These are phyloP conservation scores for Hystrix brachyura DNA, from an alignment of 2,113 vertebrate species.

Conservation along the genomic window DNA sequence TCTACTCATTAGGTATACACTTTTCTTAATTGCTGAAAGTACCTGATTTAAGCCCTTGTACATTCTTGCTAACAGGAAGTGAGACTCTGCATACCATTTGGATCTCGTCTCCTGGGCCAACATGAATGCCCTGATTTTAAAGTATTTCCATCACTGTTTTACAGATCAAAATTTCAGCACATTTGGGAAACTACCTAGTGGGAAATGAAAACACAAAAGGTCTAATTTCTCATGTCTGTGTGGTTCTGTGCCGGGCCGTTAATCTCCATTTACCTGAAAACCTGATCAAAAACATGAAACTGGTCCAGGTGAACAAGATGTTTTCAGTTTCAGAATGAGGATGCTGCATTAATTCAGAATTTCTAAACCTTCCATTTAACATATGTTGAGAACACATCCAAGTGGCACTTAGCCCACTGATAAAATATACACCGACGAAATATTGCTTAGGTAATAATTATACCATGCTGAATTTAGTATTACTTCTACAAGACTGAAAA, in stretches of 20 bases:
- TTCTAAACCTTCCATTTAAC: background rate
- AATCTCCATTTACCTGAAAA: background rate
- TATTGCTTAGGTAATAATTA: background rate
- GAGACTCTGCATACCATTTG: background rate
- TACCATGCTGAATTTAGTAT: background rate
- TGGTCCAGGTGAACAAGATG: background rate
- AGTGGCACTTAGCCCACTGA: background rate
- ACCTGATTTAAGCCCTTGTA: background rate
- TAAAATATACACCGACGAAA: background rate
- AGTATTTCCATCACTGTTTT: background rate
- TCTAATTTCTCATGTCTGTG: background rate
- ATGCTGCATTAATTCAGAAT: background rate
- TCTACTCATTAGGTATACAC: slow-evolving; percentile 14
- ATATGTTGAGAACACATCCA: background rate
- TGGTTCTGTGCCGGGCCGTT: background rate
- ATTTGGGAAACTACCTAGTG: background rate
- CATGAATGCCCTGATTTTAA: background rate
- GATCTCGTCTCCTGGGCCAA: background rate
- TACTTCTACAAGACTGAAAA: background rate
- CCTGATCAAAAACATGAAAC: background rate
- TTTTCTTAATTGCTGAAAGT: slow-evolving; percentile 12
- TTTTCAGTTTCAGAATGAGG: background rate
- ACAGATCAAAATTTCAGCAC: background rate
- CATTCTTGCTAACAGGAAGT: background rate
- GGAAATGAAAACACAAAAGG: background rate